These are phyloP conservation scores for Austrolebias charrua DNA, from an alignment of 2,797 vertebrate genomes.

Conservation along the genomic window DNA sequence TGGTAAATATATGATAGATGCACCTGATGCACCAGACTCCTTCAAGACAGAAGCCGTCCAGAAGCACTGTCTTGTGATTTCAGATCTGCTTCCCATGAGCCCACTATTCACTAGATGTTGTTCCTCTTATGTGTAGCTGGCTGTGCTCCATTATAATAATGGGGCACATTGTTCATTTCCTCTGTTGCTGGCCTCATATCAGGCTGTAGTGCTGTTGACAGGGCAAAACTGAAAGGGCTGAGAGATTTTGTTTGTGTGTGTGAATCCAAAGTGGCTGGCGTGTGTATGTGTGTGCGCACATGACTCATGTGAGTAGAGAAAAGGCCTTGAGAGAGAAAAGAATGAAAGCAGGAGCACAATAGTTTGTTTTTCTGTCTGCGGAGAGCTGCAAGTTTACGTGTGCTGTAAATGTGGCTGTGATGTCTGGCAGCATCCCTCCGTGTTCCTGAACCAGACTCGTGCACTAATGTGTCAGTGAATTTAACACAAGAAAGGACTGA, in stretches of 20 bases:
- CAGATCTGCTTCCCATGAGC: slow-evolving; percentile 60
- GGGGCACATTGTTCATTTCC: slow-evolving; percentile 57
- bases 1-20: background rate
- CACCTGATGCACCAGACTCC: slow-evolving; percentile 15
- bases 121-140: slow-evolving; percentile 44
- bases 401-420: slow-evolving; percentile 17
- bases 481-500: slow-evolving; percentile 8
- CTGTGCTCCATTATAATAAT: slow-evolving; percentile 55
- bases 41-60: slow-evolving; percentile 13
- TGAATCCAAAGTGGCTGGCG: slow-evolving; percentile 12
- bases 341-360: slow-evolving; percentile 36
- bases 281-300: slow-evolving; percentile 24
- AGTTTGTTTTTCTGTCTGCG: slow-evolving; percentile 39
- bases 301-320: slow-evolving; percentile 47
- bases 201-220: slow-evolving; percentile 54
- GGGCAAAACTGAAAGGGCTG: slow-evolving; percentile 46
- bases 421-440: slow-evolving; percentile 23
- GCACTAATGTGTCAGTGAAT: slow-evolving; percentile 25
- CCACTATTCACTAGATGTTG: slow-evolving; percentile 48
- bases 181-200: slow-evolving; percentile 52
- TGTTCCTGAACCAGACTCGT: slow-evolving; percentile 15
- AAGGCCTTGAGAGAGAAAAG: slow-evolving; percentile 46
- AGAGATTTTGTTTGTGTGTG: slow-evolving; percentile 38
- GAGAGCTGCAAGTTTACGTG: slow-evolving; percentile 9
- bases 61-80: slow-evolving; percentile 35